Base-by-base conservation (phyloP, 2,797 vertebrate genomes). In the Champsocephalus gunnari region DNA sequence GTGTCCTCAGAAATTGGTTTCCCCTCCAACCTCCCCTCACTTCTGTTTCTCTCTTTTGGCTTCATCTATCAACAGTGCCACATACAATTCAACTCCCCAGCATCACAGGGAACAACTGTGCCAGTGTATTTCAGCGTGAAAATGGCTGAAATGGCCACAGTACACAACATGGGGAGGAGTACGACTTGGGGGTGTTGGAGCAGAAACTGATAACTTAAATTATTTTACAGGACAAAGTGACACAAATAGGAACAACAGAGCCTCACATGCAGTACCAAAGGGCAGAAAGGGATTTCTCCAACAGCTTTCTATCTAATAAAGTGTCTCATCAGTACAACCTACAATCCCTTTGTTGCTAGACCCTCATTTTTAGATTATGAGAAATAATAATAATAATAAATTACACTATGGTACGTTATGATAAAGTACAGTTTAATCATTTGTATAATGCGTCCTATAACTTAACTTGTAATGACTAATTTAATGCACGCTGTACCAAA, bases 1-100 rank as follows among this genome's bases (percentile, higher is more conserved):
- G 43, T 82, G 81, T 88, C 88, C 76, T 64, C 77, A 71, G 77
- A 87, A 90, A 90, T 88, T 85, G 67, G 73, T 84, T 85, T 85
- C 61, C 80, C 61, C 57, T 72, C 70, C 56, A 71, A 74, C 76
- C 65, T 71, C 59, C 66, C 74, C 61, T 72, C 50, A 28, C 49
- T 68, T 72, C 68, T 49, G 50, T 49, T 71, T 74, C 32, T 77
- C 34, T 56, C 44, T 73, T 47, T 71, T 28, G 28, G 65, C 58
- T 69, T 62, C 78, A 73, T 84, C 66, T 70, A 81, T 89, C 76
- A 74, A 50, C 49, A 17, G 14, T 75, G 86, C 80, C 69, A 83
- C 61, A 80, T 57, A 10, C 38, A 24, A 85, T 85, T 65, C 60
- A 62, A 28, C 66, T 73, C 50, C 70, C n/a, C 17, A 80, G 58